These are phyloP conservation scores for Patella ulyssiponensis DNA, from an alignment of 2,888 invertebrate genomes.

Conservation along the genomic window DNA sequence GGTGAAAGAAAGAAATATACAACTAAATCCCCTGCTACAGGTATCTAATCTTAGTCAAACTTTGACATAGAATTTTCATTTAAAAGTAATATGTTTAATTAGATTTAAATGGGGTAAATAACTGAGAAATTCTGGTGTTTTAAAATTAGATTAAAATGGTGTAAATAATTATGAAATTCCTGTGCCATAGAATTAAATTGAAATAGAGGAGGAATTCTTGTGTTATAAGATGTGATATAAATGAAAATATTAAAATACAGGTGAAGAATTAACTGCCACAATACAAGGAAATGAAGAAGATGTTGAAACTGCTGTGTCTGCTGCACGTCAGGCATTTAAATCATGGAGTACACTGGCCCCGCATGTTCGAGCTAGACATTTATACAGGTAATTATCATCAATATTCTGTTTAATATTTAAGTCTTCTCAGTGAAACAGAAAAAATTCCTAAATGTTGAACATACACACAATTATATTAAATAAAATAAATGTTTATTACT, in stretches of 20 bases:
- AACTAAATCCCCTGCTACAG: slow-evolving; percentile 70
- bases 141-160: not conserved
- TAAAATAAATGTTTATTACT: not conserved
- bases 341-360: slow-evolving; percentile 66
- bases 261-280: slow-evolving; percentile 64
- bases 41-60: slow-evolving; percentile 37
- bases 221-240: too few relatives aligned
- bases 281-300: slow-evolving; percentile 65
- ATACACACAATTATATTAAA: slow-evolving; percentile 4
- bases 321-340: slow-evolving; percentile 62
- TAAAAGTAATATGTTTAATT: too few relatives aligned
- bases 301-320: slow-evolving; percentile 65
- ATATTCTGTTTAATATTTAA: too few relatives aligned
- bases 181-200: not conserved
- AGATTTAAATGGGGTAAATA: too few relatives aligned
- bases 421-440: too few relatives aligned
- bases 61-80: too few relatives aligned
- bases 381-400: slow-evolving; percentile 63
- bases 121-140: not conserved
- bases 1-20: slow-evolving; percentile 64
- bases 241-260: slow-evolving; percentile 40
- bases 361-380: slow-evolving; percentile 66
- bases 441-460: not conserved
- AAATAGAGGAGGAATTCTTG: not conserved
- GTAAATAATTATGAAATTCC: too few relatives aligned